A percentile compares a stretch with the other conserved stretches of the same genome.
These are phyloP conservation scores for Enteromius treurensis DNA, from an alignment of 2,797 vertebrate genomes.

Conservation along the genomic window DNA sequence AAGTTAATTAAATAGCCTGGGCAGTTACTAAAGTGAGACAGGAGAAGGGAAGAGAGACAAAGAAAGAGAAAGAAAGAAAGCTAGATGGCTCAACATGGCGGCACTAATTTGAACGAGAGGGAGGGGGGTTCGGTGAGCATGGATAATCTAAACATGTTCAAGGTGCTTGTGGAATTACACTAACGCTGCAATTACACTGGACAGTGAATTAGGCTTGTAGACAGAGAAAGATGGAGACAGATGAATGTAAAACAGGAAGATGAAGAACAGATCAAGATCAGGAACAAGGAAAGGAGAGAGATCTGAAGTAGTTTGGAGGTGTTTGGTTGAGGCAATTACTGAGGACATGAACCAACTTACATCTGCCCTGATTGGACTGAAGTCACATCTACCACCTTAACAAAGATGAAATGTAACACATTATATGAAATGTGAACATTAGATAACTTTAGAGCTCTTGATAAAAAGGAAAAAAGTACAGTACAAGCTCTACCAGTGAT, in stretches of 20 bases:
- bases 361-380: not conserved
- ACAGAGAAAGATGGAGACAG: slow-evolving; percentile 9
- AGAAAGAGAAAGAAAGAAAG: slow-evolving; percentile 18
- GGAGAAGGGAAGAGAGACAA: slow-evolving; percentile 19
- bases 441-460: not conserved
- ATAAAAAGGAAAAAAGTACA: not conserved
- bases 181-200: slow-evolving; percentile 5
- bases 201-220: not conserved
- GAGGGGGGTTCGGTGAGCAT: slow-evolving; percentile 9
- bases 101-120: slow-evolving; percentile 46
- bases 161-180: slow-evolving; percentile 22
- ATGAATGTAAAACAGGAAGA: not conserved
- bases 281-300: slow-evolving; percentile 4
- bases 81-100: slow-evolving; percentile 45
- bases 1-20: slow-evolving; percentile 66
- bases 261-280: not conserved
- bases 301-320: not conserved
- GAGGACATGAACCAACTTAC: not conserved
- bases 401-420: not conserved
- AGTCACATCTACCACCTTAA: slow-evolving; percentile 11
- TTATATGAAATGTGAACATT: slow-evolving; percentile 7
- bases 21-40: slow-evolving; percentile 57
- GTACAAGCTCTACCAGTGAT: not conserved
- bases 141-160: slow-evolving; percentile 30
- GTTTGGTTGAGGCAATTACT: not conserved